Conservation (phyloP, 2,113 vertebrate species). For the Notarius lentiginosus region DNA sequence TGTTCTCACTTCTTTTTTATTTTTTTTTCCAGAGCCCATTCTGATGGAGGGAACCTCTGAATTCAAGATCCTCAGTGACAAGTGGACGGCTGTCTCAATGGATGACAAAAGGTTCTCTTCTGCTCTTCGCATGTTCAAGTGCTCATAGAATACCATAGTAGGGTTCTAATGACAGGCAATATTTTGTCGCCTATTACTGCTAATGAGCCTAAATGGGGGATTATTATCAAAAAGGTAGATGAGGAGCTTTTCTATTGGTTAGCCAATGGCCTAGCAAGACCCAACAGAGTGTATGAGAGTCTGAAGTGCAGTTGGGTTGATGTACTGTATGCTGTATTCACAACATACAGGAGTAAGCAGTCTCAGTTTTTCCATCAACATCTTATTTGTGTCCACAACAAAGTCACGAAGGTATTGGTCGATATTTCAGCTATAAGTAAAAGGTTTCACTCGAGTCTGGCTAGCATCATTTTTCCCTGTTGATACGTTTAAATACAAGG, state of each 20-base stretch:
- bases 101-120: constrained; percentile 86
- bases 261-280: background rate
- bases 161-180: constrained; percentile 6
- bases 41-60: constrained; percentile 87
- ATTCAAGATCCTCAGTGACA: constrained; percentile 84
- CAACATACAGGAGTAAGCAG: background rate
- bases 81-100: constrained; percentile 87
- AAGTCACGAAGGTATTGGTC: background rate
- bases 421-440: background rate
- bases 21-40: constrained; percentile 82
- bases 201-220: constrained; percentile 20
- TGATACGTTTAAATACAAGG: background rate
- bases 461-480: background rate
- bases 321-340: background rate
- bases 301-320: background rate
- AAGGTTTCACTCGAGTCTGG: background rate
- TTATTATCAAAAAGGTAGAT: constrained; percentile 21
- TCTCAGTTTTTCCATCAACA: background rate
- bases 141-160: background rate
- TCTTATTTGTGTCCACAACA: background rate
- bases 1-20: background rate
- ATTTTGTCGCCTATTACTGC: background rate
- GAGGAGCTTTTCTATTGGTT: constrained; percentile 23
- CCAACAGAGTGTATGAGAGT: background rate
- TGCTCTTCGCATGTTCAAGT: background rate